Percentiles rank a stretch among this genome's conserved stretches.
phyloP scores from a whole-genome alignment of 2,113 vertebrate species.

The Salminus brasiliensis region DNA sequence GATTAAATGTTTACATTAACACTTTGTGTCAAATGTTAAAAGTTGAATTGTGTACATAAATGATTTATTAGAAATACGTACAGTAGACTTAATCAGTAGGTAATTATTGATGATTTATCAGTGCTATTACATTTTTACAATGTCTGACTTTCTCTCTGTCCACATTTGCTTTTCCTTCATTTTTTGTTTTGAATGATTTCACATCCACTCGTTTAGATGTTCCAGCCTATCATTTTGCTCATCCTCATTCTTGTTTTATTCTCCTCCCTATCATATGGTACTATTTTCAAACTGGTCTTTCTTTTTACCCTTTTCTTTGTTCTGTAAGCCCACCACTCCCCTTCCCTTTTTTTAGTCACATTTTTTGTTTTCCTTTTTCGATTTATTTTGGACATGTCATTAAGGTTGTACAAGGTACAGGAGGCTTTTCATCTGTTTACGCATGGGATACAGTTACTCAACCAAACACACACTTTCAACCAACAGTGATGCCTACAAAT shows the following conservation, averaged over 20 bases:
- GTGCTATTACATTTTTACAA: not conserved
- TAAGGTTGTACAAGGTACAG: slow-evolving; percentile 87
- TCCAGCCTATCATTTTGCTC: slow-evolving; percentile 99
- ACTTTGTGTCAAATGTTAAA: too few species aligned
- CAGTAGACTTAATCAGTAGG: not conserved
- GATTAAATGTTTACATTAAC: too few species aligned
- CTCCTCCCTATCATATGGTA: slow-evolving; percentile 98
- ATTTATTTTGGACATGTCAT: slow-evolving; percentile 81
- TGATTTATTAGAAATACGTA: not conserved
- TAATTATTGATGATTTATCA: not conserved
- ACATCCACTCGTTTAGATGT: slow-evolving; percentile 88
- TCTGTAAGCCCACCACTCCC: slow-evolving; percentile 77
- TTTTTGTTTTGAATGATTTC: slow-evolving; percentile 59
- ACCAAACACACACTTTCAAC: slow-evolving; percentile 71
- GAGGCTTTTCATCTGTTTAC: slow-evolving; percentile 79
- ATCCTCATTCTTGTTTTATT: slow-evolving; percentile 99
- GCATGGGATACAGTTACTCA: slow-evolving; percentile 75
- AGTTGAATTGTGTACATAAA: too few species aligned
- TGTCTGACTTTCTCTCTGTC: not conserved
- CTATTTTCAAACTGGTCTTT: slow-evolving; percentile 99
- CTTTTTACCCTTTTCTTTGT: slow-evolving; percentile 98
- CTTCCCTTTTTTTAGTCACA: slow-evolving; percentile 55
- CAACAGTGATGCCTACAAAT: slow-evolving; percentile 74
- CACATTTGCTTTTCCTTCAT: slow-evolving; percentile 71
- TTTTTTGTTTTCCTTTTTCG: slow-evolving; percentile 83